phyloP scores from a whole-genome alignment of 2,113 vertebrate species.

The Crypturellus undulatus region DNA sequence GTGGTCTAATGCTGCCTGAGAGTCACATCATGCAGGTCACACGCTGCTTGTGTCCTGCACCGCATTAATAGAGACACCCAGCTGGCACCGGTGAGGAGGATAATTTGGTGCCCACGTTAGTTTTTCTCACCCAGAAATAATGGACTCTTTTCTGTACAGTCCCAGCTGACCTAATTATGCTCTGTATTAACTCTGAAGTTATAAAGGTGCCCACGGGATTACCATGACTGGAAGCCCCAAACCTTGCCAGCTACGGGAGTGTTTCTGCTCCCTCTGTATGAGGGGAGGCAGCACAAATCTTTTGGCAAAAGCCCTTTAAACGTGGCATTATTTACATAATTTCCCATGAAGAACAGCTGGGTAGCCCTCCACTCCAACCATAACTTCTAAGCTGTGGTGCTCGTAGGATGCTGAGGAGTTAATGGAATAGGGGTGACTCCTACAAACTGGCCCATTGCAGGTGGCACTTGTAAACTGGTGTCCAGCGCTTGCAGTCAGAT shows the following conservation, averaged over 20 bases:
- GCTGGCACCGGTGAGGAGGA: fast-evolving
- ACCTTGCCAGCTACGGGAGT: not conserved
- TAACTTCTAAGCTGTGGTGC: slow-evolving; percentile 41
- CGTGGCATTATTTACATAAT: slow-evolving; percentile 72
- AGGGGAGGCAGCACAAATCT: not conserved
- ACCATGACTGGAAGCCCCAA: not conserved
- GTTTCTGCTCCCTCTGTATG: not conserved
- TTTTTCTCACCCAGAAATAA: not conserved
- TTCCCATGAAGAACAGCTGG: slow-evolving; percentile 70
- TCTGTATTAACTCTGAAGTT: not conserved
- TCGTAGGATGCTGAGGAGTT: slow-evolving; percentile 42
- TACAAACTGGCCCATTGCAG: not conserved
- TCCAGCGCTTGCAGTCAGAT: not conserved
- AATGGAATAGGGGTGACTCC: not conserved
- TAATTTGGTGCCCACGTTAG: not conserved
- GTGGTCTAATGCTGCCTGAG: not conserved
- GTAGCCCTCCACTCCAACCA: slow-evolving; percentile 1
- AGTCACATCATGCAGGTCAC: not conserved
- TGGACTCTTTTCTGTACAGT: not conserved
- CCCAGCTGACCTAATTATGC: not conserved
- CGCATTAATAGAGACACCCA: not conserved
- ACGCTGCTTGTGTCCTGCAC: not conserved
- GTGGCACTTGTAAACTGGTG: slow-evolving; percentile 10
- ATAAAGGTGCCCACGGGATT: not conserved
- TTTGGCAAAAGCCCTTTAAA: slow-evolving; percentile 69